These are phyloP conservation scores for Calonectris borealis DNA, from an alignment of 2,113 vertebrate genomes.

Conservation along the genomic window DNA sequence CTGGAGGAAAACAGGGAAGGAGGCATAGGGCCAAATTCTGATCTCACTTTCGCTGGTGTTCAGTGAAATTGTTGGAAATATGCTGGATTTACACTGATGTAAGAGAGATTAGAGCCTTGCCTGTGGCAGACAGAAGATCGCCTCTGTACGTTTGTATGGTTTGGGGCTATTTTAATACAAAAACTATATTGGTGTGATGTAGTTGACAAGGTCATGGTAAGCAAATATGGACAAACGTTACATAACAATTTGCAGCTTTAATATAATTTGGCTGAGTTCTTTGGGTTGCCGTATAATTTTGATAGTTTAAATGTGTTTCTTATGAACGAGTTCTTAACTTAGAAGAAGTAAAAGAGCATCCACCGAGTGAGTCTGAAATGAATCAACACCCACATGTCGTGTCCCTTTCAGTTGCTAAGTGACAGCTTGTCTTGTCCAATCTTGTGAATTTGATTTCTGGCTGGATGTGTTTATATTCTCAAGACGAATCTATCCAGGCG, in stretches of 20 bases:
- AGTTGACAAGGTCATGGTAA: constrained; percentile 15
- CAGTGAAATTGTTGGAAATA: constrained; percentile 24
- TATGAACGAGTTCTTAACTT: not conserved
- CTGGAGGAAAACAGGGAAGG: constrained; percentile 25
- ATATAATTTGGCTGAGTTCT: not conserved
- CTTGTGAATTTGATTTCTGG: constrained; percentile 33
- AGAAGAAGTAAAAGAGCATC: not conserved
- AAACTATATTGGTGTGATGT: not conserved
- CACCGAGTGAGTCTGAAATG: not conserved
- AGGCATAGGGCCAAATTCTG: constrained; percentile 53
- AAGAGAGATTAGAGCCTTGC: constrained; percentile 36
- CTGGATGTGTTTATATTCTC: constrained; percentile 4
- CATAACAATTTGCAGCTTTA: not conserved
- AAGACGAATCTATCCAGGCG: not conserved
- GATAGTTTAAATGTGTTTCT: constrained; percentile 1
- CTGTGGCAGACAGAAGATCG: not conserved
- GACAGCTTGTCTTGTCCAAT: not conserved
- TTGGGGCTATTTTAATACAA: not conserved
- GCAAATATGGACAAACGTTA: not conserved
- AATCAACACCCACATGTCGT: not conserved
- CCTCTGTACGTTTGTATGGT: not conserved
- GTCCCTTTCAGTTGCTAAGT: constrained; percentile 17
- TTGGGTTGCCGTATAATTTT: not conserved
- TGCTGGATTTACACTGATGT: constrained; percentile 59
- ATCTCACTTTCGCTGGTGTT: constrained; percentile 43